Evolutionary conservation across 2,113 vertebrate genomes (phyloP).

Genomic region (Pachycephala philippinensis): DNA sequence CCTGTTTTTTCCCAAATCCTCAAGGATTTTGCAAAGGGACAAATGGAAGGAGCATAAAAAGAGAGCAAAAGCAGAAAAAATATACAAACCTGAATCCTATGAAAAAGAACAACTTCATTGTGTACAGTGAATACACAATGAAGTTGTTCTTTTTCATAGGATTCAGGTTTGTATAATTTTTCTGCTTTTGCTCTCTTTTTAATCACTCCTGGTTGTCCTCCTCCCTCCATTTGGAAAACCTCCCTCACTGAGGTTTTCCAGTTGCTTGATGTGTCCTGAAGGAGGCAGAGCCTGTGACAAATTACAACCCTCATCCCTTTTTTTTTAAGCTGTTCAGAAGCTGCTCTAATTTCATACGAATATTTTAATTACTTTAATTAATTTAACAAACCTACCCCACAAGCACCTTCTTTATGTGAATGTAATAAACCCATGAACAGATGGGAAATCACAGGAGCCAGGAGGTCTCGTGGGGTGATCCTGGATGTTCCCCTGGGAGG

Average conservation of each 20-base stretch:
- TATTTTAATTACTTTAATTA: background rate
- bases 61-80: background rate
- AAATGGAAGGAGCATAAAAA: background rate
- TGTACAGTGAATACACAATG: background rate
- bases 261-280: background rate
- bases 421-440: background rate
- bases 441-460: background rate
- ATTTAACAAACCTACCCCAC: background rate
- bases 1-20: background rate
- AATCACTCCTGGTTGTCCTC: too few relatives aligned
- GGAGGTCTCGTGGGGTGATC: rapidly evolving
- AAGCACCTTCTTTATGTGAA: too few relatives aligned
- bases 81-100: background rate
- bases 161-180: background rate
- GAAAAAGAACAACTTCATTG: background rate
- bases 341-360: background rate
- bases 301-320: background rate
- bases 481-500: background rate
- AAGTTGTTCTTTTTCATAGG: background rate
- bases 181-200: background rate
- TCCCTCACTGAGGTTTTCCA: background rate
- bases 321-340: background rate
- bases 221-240: too few relatives aligned
- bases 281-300: background rate
- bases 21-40: background rate